Percentiles rank a stretch among this genome's conserved stretches.
Conservation (phyloP, 2,888 invertebrate genomes). For the Onchidella celtica region DNA sequence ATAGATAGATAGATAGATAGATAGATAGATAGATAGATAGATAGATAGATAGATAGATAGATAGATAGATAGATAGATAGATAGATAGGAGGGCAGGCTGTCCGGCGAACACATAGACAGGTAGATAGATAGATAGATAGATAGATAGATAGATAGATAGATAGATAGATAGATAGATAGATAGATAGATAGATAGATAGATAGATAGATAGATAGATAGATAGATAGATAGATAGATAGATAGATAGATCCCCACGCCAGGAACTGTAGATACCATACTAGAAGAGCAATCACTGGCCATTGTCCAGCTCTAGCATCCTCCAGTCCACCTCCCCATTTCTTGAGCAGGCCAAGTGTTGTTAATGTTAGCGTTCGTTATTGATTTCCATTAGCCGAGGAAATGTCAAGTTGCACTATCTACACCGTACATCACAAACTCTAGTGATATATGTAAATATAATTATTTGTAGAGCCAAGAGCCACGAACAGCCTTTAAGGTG, state of each 20-base stretch:
- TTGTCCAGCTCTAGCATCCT: no score
- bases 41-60: background rate
- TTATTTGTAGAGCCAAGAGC: no score
- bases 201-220: background rate
- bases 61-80: background rate
- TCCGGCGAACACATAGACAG: background rate
- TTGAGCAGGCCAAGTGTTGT: no score
- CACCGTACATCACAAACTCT: no score
- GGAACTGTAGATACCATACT: no score
- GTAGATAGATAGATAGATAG: background rate
- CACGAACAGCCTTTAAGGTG: no score
- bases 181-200: constrained; percentile 3
- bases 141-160: constrained; percentile 4
- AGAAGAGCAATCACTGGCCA: no score
- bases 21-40: background rate
- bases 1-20: background rate
- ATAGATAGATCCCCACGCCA: background rate
- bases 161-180: constrained; percentile 4
- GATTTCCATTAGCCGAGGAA: no score
- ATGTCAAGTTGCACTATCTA: no score
- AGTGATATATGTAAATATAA: no score
- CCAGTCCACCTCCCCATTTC: no score
- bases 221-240: background rate
- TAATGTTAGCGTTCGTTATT: no score
- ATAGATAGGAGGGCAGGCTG: background rate